A percentile compares a stretch with the other conserved stretches of the same genome.
Evolutionary conservation across 2,888 invertebrate genomes (phyloP).

Genomic region (Desoria tigrina): DNA sequence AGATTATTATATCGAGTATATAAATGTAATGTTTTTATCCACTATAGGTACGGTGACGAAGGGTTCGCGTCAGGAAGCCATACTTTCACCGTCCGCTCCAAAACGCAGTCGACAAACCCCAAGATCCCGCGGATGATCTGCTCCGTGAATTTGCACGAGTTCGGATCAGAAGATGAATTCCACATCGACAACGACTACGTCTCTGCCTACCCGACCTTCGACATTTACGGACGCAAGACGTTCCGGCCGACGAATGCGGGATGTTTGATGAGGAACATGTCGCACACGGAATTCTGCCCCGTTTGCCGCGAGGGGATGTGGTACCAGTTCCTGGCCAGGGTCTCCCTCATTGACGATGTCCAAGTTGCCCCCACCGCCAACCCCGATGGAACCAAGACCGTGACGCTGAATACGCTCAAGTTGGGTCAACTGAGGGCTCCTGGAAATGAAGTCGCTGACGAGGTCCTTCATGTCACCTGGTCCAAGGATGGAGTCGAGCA

Average conservation of each 20-base stretch:
- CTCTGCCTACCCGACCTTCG: conserved; percentile 48
- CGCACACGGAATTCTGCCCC: conserved; percentile 40
- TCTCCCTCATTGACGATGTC: conserved; percentile 48
- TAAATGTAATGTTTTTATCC: conserved; percentile 32
- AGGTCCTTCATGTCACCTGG: conserved; percentile 42
- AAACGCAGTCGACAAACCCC: conserved; percentile 42
- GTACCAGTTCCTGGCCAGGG: conserved; percentile 42
- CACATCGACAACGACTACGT: conserved; percentile 23
- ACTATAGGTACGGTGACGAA: conserved; percentile 40
- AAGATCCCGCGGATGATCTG: conserved; percentile 49
- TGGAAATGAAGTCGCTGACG: conserved; percentile 43
- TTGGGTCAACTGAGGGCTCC: conserved; percentile 42
- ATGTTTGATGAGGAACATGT: conserved; percentile 51
- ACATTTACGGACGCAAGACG: conserved; percentile 22
- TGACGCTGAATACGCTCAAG: conserved; percentile 39
- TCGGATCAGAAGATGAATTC: conserved; percentile 40
- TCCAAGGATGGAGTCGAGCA: conserved; percentile 31
- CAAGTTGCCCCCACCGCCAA: conserved; percentile 21
- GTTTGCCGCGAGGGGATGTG: conserved; percentile 51
- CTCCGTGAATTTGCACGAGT: conserved; percentile 45
- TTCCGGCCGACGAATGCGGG: conserved; percentile 50
- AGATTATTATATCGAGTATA: not conserved
- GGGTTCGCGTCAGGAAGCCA: conserved; percentile 44
- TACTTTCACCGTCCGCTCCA: conserved; percentile 38
- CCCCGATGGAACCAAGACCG: conserved; percentile 22